phyloP scores from a whole-genome alignment of 2,888 invertebrate species.

The Rhyacophila evoluta region DNA sequence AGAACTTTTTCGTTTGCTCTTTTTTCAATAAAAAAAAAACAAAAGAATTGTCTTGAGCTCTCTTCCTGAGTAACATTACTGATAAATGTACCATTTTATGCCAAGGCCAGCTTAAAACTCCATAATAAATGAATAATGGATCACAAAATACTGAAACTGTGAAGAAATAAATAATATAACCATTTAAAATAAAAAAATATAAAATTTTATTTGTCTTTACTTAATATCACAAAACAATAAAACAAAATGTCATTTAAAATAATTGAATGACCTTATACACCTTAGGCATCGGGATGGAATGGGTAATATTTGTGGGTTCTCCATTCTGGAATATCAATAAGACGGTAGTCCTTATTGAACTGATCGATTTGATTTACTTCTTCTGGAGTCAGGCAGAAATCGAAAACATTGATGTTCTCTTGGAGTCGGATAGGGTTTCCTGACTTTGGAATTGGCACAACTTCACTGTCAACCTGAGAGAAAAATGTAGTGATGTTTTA shows the following conservation, averaged over 20 bases:
- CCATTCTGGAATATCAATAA: conserved; percentile 61
- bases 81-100: too few species aligned
- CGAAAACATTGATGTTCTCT: conserved; percentile 71
- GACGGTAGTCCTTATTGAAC: conserved; percentile 66
- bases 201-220: conserved; percentile 11
- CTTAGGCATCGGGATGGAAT: conserved; percentile 20
- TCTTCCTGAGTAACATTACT: too few species aligned
- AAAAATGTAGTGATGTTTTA: neutral
- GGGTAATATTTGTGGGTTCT: conserved; percentile 53
- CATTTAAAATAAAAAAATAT: neutral
- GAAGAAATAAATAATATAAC: too few species aligned
- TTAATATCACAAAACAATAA: neutral
- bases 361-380: conserved; percentile 67
- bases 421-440: conserved; percentile 66
- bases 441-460: conserved; percentile 72
- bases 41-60: too few species aligned
- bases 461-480: conserved; percentile 67
- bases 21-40: too few species aligned
- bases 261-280: neutral
- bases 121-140: too few species aligned
- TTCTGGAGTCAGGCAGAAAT: conserved; percentile 68
- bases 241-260: neutral
- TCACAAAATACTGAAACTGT: too few species aligned
- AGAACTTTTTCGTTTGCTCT: too few species aligned
- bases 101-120: too few species aligned